Base-by-base conservation (phyloP, 2,797 vertebrate species). In the Pseudotriccus pelzelni region DNA sequence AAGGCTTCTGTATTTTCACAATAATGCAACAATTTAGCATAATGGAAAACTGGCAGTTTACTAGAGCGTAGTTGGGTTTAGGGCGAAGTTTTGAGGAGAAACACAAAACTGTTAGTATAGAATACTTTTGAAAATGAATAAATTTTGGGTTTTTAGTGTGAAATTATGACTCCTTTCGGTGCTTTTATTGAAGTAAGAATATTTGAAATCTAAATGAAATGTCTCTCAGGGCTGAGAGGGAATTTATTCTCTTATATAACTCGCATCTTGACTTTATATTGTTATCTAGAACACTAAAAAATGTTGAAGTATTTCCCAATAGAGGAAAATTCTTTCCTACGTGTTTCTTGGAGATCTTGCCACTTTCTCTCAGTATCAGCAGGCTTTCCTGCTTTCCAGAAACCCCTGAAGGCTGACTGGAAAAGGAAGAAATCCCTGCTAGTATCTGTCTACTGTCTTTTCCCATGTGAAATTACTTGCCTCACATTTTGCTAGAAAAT, bases 401-500 rank as follows among this genome's bases (percentile, higher is more conserved):
- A 94, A 87, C 39, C 50, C 89, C 88, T 39, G 32, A 82, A 63
- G 84, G 84, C 78, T 88, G 74, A 46, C 7, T 63, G 81, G 62
- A 59, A 76, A 87, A 84, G 53, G 32, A 56, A 52, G 62, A 91
- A 66, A 49, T 63, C 93, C 81, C 73, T 55, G 52, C 76, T 80
- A 75, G 64, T 78, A 84, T 87, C 78, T 7, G 0, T 72, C 84
- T 72, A 24, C 90, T 93, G 62, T 49, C 69, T 93, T 94, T 89
- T 93, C 94, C 94, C 58, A 27, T 5, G 13, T 59, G 94, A 88
- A 84, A 90, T 53, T 27, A 10, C 55, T 90, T 50, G 22, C 77
- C 74, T 91, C 85, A 43, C 36, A 68, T 79, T 93, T 93, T 94
- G 73, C 78, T 87, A 86, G 87, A 67, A 93, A 93, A 97, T 95